phyloP scores from a whole-genome alignment of 1,140 invertebrate species.

The Thalassaphorura encarpata region DNA sequence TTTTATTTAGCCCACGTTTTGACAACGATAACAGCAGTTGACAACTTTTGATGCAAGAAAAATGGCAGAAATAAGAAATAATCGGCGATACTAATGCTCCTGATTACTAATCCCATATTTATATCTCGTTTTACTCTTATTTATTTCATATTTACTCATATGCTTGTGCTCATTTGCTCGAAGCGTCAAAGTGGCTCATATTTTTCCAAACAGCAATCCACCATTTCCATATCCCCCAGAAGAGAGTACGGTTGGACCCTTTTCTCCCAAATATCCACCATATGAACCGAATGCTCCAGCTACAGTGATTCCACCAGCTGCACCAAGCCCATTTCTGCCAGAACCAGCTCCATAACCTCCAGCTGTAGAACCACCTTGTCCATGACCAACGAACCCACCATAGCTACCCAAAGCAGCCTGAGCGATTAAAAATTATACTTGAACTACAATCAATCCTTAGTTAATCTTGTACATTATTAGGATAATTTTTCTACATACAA shows the following conservation, averaged over 20 bases:
- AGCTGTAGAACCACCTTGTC: neutral
- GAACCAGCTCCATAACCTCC: slow-evolving; percentile 19
- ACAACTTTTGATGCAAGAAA: no score
- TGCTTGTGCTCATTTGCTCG: neutral
- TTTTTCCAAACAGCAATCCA: slow-evolving; percentile 23
- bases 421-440: neutral
- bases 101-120: no score
- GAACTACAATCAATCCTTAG: no score
- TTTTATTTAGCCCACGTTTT: no score
- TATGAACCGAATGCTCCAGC: slow-evolving; percentile 19
- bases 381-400: slow-evolving; percentile 14
- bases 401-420: slow-evolving; percentile 20
- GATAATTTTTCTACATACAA: slow-evolving; percentile 19
- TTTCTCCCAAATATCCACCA: slow-evolving; percentile 18
- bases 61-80: no score
- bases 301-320: slow-evolving; percentile 21
- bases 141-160: no score
- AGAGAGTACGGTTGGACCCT: slow-evolving; percentile 10
- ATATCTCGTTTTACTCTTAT: no score
- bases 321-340: no score
- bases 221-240: slow-evolving; percentile 22
- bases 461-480: no score
- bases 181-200: slow-evolving; percentile 4
- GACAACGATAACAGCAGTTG: no score
- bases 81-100: no score